Evolutionary conservation across 1,140 invertebrate genomes (phyloP), one percentile per base, ranked within the genome.

Genomic region (Philotrypesis tridentata): DNA sequence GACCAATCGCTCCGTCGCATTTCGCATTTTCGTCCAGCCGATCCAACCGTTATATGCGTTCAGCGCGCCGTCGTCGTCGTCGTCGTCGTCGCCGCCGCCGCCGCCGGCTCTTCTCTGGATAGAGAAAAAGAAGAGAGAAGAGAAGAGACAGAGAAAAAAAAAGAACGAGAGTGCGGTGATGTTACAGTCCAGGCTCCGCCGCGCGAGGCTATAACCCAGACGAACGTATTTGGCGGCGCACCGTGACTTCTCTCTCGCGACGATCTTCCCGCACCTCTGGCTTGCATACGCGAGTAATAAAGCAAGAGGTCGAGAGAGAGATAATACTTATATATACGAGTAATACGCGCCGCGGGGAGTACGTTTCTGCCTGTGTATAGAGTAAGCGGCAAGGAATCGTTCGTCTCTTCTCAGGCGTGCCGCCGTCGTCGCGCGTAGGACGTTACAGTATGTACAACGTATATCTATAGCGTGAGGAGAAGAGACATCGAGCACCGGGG

Each of bases 11-110:
- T 33, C 79, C 79, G 71, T 29, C 72, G 79, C 72, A 81, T 81
- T 81, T 81, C 75, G 72, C 72, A 75, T 81, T 81, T 81, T 75
- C n/a, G 68, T 55, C 25, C 73, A 67, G 77, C 80, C 80, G 80
- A 60, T 55, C 25, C 73, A 67, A 82, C 80, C 80, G 80, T 82
- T 82, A 82, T 82, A 82, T 82, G 25, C 72, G 40, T 65, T 23
- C 48, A 61, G 79, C 63, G 40, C 71, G 61, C 11, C 61, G 61
- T 60, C 68, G 29, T n/a, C 68, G n/a, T n/a, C n/a, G n/a, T n/a
- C n/a, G n/a, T n/a, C n/a, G n/a, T n/a, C n/a, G n/a, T n/a, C 71
- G 61, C 11, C 61, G 61, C 37, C 68, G 29, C 9, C 68, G 68
- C 31, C 61, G 61, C 61, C 61, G 61, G 23, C 61, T 25, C 27